phyloP scores from a whole-genome alignment of 2,797 vertebrate species.

The Sphaeramia orbicularis region DNA sequence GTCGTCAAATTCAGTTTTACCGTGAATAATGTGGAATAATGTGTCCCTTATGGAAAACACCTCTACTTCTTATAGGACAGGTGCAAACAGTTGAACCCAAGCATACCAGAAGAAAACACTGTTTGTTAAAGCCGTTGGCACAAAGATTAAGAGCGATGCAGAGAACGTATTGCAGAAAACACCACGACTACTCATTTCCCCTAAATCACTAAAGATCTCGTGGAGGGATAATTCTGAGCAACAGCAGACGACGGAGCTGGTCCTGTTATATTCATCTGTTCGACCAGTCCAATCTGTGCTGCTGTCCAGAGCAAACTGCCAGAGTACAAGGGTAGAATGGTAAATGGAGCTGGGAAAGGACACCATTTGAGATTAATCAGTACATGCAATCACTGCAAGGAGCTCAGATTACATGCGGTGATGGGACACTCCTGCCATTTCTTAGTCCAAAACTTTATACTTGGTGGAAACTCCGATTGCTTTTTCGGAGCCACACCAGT shows the following conservation, averaged over 20 bases:
- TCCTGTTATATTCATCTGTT: slow-evolving; percentile 44
- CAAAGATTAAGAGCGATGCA: slow-evolving; percentile 56
- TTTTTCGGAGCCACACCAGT: slow-evolving; percentile 24
- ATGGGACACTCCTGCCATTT: slow-evolving; percentile 17
- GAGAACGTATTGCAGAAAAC: slow-evolving; percentile 46
- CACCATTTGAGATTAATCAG: slow-evolving; percentile 31
- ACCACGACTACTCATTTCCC: slow-evolving; percentile 15
- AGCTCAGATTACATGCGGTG: slow-evolving; percentile 49
- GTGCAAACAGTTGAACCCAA: slow-evolving; percentile 26
- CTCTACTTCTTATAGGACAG: not conserved
- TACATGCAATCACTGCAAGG: slow-evolving; percentile 39
- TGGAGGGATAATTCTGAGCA: slow-evolving; percentile 43
- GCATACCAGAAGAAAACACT: slow-evolving; percentile 37
- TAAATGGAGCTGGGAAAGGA: slow-evolving; percentile 13
- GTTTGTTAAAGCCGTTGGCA: slow-evolving; percentile 60
- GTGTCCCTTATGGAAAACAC: slow-evolving; percentile 22
- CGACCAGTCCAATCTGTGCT: slow-evolving; percentile 49
- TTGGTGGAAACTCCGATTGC: not conserved
- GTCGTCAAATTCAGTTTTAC: slow-evolving; percentile 40
- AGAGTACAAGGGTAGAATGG: not conserved
- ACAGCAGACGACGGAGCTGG: slow-evolving; percentile 49
- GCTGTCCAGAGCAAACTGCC: slow-evolving; percentile 47
- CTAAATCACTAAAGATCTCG: slow-evolving; percentile 20
- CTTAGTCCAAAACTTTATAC: slow-evolving; percentile 9
- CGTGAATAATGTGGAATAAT: slow-evolving; percentile 33